Percentiles rank a stretch among this genome's conserved stretches.
These are phyloP conservation scores for Napeogenes sylphis DNA, from an alignment of 2,888 invertebrate species.

Conservation along the genomic window DNA sequence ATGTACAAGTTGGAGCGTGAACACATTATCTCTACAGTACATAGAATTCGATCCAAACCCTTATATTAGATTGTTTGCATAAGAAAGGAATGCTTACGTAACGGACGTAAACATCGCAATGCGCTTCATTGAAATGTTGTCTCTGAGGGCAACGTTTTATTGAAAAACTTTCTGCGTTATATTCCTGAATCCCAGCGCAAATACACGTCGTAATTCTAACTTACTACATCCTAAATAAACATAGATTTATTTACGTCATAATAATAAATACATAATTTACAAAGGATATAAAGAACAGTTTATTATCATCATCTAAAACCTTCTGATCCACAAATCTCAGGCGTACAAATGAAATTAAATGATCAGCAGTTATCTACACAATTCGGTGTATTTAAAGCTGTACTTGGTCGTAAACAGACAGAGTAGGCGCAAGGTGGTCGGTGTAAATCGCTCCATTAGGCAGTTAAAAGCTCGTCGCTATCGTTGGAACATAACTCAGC, in stretches of 20 bases:
- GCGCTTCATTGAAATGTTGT: slow-evolving; percentile 70
- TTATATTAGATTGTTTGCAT: slow-evolving; percentile 57
- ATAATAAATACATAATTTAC: slow-evolving; percentile 1
- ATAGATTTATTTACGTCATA: slow-evolving; percentile 12
- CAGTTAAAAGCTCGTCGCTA: slow-evolving; percentile 78
- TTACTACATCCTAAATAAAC: slow-evolving; percentile 20
- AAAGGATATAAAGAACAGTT: slow-evolving; percentile 5
- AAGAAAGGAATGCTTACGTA: slow-evolving; percentile 42
- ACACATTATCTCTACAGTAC: background rate
- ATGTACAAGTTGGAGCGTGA: background rate
- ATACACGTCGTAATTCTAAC: slow-evolving; percentile 34
- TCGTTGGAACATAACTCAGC: slow-evolving; percentile 74
- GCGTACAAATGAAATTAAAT: slow-evolving; percentile 16
- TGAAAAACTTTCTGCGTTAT: slow-evolving; percentile 68
- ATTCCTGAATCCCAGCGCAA: slow-evolving; percentile 43
- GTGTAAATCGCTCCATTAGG: slow-evolving; percentile 77
- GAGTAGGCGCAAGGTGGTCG: slow-evolving; percentile 68
- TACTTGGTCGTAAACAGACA: slow-evolving; percentile 54
- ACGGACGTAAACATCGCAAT: slow-evolving; percentile 62
- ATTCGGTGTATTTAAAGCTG: slow-evolving; percentile 38
- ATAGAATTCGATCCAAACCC: slow-evolving; percentile 59
- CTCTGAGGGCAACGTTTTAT: slow-evolving; percentile 72
- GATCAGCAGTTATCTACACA: slow-evolving; percentile 22
- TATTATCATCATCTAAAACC: background rate
- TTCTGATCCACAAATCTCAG: background rate